Conservation (phyloP, 2,888 invertebrate species). For the Trissonchulus sp. region DNA sequence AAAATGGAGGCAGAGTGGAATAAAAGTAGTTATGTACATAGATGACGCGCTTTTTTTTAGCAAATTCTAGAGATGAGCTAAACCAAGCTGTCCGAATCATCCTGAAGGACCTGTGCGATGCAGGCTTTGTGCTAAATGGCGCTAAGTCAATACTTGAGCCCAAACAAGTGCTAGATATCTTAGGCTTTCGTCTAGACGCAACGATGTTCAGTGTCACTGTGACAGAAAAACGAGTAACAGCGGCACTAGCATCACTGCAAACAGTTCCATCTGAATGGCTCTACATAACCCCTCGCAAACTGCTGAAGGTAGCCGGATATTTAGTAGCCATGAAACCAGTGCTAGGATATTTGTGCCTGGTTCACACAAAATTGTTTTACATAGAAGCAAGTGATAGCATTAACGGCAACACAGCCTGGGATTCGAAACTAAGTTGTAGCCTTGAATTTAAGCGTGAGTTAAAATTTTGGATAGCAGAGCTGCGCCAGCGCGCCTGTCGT, state of each 20-base stretch:
- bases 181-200: neutral
- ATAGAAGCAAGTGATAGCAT: too few relatives aligned
- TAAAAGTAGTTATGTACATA: neutral
- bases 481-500: too few relatives aligned
- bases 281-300: neutral
- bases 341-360: neutral
- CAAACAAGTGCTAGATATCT: neutral
- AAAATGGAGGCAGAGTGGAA: neutral
- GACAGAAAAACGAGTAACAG: neutral
- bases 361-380: neutral
- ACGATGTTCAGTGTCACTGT: neutral
- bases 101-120: neutral
- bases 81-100: neutral
- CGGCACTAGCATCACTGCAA: neutral
- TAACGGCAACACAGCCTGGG: too few relatives aligned
- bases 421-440: too few relatives aligned
- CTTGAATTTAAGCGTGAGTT: too few relatives aligned
- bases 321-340: neutral
- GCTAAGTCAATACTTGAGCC: neutral
- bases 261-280: too few relatives aligned
- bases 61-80: neutral
- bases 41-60: neutral
- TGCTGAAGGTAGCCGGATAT: neutral
- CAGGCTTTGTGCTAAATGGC: neutral
- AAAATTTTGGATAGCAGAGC: too few relatives aligned